These are phyloP conservation scores for Sminthopsis crassicaudata DNA, from an alignment of 2,113 vertebrate genomes.

Conservation along the genomic window DNA sequence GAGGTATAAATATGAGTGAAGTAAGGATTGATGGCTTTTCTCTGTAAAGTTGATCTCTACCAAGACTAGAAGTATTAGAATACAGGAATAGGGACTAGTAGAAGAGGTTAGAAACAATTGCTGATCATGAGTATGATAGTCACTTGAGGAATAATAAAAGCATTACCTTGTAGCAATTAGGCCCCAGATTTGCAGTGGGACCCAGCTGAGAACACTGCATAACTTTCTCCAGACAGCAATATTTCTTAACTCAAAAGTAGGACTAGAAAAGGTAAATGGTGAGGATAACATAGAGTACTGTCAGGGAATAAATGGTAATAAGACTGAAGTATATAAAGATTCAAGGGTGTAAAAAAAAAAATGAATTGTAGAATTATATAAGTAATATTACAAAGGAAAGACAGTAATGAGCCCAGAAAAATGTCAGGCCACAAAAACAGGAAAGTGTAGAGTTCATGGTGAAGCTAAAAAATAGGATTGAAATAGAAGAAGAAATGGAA, in stretches of 20 bases:
- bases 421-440: neutral
- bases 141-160: neutral
- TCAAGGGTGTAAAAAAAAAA: no score
- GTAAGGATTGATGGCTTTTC: neutral
- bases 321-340: neutral
- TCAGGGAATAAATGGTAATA: neutral
- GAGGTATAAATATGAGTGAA: neutral
- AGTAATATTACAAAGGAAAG: neutral
- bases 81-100: neutral
- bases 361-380: neutral
- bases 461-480: neutral
- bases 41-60: neutral
- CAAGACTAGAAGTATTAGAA: neutral
- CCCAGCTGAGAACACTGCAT: neutral
- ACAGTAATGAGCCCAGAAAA: neutral
- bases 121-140: neutral
- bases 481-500: neutral
- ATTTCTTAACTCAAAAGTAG: neutral
- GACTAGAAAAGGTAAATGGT: neutral
- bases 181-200: neutral
- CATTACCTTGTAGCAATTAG: neutral
- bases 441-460: neutral
- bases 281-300: neutral
- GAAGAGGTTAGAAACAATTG: neutral
- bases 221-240: neutral